Evolutionary conservation across 2,797 vertebrate genomes (phyloP).

Genomic region (Microchirus variegatus): DNA sequence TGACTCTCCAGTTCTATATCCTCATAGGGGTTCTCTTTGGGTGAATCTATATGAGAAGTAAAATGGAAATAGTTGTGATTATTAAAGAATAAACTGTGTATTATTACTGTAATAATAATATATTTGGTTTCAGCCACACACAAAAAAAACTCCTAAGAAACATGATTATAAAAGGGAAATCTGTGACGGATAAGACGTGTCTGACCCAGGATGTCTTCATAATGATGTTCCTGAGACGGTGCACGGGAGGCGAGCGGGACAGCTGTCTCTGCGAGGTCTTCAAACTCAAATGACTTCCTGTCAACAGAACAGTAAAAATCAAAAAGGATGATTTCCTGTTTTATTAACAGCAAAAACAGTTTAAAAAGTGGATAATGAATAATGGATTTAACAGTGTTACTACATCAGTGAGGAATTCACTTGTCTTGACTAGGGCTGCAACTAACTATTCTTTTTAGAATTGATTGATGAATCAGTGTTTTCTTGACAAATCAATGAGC

Average conservation of each 20-base stretch:
- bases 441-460: no score
- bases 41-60: slow-evolving; percentile 61
- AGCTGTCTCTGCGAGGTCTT: slow-evolving; percentile 86
- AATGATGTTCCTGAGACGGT: slow-evolving; percentile 92
- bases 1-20: slow-evolving; percentile 91
- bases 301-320: slow-evolving; percentile 11
- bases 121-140: no score
- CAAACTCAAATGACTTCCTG: slow-evolving; percentile 93
- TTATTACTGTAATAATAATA: not conserved
- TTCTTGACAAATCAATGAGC: no score
- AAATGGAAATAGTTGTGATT: slow-evolving; percentile 1
- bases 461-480: no score
- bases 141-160: no score
- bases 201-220: slow-evolving; percentile 90
- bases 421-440: no score
- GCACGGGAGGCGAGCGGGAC: slow-evolving; percentile 81
- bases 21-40: slow-evolving; percentile 93
- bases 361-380: no score
- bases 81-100: not conserved
- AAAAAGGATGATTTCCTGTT: no score
- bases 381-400: no score
- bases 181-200: not conserved
- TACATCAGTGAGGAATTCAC: no score
- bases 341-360: no score
- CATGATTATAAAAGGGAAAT: no score